A percentile compares a stretch with the other conserved stretches of the same genome.
Evolutionary conservation across 2,888 invertebrate genomes (phyloP).

Genomic region (Elysia crispata): DNA sequence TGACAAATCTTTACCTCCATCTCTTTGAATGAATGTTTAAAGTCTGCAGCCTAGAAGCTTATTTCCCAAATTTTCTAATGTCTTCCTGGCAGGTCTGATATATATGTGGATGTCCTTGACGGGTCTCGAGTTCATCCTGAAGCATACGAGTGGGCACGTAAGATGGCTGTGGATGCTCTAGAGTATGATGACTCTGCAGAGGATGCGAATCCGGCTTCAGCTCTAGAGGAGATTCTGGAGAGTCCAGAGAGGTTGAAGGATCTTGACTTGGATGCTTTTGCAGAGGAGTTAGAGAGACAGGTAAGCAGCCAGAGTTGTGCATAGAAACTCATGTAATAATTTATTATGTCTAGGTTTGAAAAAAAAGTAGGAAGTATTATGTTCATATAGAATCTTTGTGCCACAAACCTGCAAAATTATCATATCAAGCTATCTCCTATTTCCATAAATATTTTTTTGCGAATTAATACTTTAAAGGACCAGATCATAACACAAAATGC

Average conservation of each 20-base stretch:
- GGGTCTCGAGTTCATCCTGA: slow-evolving; percentile 99
- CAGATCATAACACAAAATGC: too few relatives aligned
- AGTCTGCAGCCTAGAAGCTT: not conserved
- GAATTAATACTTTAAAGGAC: too few relatives aligned
- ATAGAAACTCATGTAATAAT: too few relatives aligned
- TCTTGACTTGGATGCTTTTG: slow-evolving; percentile 98
- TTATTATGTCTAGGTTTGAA: too few relatives aligned
- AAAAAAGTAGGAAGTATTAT: too few relatives aligned
- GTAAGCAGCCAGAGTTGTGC: slow-evolving; percentile 72
- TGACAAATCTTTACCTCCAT: too few relatives aligned
- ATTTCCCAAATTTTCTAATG: not conserved
- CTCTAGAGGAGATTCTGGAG: slow-evolving; percentile 97
- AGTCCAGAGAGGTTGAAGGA: slow-evolving; percentile 95
- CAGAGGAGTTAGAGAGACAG: slow-evolving; percentile 95
- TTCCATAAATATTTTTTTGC: too few relatives aligned
- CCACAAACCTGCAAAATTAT: too few relatives aligned
- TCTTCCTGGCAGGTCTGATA: slow-evolving; percentile 83
- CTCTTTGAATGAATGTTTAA: too few relatives aligned
- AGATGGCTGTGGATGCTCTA: slow-evolving; percentile 99
- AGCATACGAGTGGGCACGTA: slow-evolving; percentile 99
- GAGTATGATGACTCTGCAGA: slow-evolving; percentile 94
- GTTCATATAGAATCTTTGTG: too few relatives aligned
- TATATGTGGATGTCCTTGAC: slow-evolving; percentile 96
- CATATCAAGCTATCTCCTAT: too few relatives aligned
- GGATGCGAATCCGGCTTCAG: slow-evolving; percentile 94